These are phyloP conservation scores for Synanceia verrucosa DNA, from an alignment of 2,797 vertebrate species.

Conservation along the genomic window DNA sequence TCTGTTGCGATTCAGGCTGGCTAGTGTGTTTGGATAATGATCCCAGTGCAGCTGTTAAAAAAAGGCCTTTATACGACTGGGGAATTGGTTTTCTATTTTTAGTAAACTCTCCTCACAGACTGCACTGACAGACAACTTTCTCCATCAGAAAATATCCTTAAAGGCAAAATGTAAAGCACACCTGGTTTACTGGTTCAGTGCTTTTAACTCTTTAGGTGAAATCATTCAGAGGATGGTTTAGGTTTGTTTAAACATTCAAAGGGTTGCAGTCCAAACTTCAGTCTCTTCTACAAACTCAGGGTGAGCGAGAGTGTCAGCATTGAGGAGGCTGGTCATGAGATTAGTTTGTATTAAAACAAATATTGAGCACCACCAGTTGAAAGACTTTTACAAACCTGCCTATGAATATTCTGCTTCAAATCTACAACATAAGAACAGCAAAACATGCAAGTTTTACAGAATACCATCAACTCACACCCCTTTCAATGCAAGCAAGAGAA, in stretches of 20 bases:
- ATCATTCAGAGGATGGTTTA: slow-evolving; percentile 35
- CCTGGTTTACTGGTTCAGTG: slow-evolving; percentile 17
- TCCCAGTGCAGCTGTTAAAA: not conserved
- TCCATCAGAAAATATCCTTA: slow-evolving; percentile 1
- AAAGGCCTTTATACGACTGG: not conserved
- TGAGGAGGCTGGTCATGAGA: no score
- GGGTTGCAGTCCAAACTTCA: not conserved
- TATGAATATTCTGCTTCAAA: no score
- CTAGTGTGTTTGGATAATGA: slow-evolving; percentile 6
- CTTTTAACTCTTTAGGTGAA: slow-evolving; percentile 12
- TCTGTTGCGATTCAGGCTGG: not conserved
- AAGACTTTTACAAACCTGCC: no score
- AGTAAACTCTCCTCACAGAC: not conserved
- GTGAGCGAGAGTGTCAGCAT: no score
- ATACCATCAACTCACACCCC: no score
- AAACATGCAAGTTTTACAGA: no score
- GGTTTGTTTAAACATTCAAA: slow-evolving; percentile 25
- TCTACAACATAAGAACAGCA: no score
- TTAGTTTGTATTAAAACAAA: no score
- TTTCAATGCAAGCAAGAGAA: no score
- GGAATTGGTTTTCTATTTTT: slow-evolving; percentile 23
- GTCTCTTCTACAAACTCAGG: not conserved
- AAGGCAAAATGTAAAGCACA: slow-evolving; percentile 30
- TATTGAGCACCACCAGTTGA: no score
- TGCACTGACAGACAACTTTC: not conserved